phyloP scores from a whole-genome alignment of 2,888 invertebrate species.

The Callosobruchus maculatus region DNA sequence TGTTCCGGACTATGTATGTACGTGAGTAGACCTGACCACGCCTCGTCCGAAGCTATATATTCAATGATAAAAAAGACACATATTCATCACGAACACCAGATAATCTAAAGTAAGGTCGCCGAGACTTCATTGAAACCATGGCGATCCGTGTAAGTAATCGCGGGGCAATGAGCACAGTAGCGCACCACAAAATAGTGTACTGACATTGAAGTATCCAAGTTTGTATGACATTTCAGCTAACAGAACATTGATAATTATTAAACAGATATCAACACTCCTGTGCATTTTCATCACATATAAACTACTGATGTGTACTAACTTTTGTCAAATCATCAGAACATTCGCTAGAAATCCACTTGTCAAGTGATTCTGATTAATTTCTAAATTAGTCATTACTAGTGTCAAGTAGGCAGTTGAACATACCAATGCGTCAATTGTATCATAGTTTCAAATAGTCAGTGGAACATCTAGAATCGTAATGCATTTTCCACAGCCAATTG shows the following conservation, averaged over 20 bases:
- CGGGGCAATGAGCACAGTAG: background rate
- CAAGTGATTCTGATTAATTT: no score
- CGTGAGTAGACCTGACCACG: background rate
- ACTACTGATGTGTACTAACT: no score
- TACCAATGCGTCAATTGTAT: no score
- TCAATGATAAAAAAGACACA: background rate
- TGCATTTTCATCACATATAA: no score
- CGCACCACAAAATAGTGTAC: background rate
- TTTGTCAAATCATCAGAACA: no score
- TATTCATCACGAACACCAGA: background rate
- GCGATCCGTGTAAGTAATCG: background rate
- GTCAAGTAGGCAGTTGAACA: no score
- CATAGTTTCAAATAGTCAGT: no score
- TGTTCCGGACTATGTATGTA: background rate
- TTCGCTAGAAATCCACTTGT: no score
- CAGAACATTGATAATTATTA: no score
- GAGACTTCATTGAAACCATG: background rate
- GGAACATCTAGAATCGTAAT: no score
- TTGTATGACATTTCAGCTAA: background rate
- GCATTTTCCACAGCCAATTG: no score
- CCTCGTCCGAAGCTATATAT: background rate
- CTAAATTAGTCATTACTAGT: no score
- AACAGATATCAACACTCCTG: background rate
- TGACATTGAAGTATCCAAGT: background rate
- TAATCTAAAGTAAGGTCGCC: background rate